Base-by-base conservation (phyloP, 2,888 invertebrate species). In the Nomada ruficornis region DNA sequence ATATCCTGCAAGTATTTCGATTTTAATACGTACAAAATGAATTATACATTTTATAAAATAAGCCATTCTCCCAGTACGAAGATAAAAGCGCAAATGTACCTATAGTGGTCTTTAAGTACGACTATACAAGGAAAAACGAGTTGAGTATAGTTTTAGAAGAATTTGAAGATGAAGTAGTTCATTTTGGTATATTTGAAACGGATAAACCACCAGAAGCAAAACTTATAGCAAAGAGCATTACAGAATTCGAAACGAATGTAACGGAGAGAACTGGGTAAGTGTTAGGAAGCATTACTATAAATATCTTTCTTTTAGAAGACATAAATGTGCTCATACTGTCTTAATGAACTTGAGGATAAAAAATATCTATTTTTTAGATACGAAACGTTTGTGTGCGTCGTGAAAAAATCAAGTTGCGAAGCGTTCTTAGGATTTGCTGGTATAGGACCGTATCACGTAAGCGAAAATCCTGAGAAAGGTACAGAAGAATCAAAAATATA, bases 401-500 rank as follows among this genome's bases (percentile, higher is more conserved):
- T 93, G 0, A 93, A 92, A 64, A 94, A 93, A 88, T 82, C 91
- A 47, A 91, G 91, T 50, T 90, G 91, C 3, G 93, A 93, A 74
- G 91, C 93, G 11, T 94, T 94, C 85, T 75, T 94, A 62, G 91
- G 93, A 5, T 94, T 94, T 57, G 94, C 94, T 44, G 94, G 94
- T 1, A 94, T 94, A 47, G 93, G 93, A 11, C 94, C 94, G 18
- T 94, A 92, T 81, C 91, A 94, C 69, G 92, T 94, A 0, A 94
- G 94, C 74, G 94, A 94, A 83, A 93, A 87, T 87, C 90, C 91
- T 0, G 94, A 93, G 65, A 91, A 89, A 26, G 93, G 92, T 59
- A 82, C 89, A 9, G 93, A 94, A 67, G 94, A 94, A 72, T 89
- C 91, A 1, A 88, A 90, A 64, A 82, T 91, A 62, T 94, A 93